Evolutionary conservation across 2,113 vertebrate species (phyloP).

Genomic region (Calonectris borealis): DNA sequence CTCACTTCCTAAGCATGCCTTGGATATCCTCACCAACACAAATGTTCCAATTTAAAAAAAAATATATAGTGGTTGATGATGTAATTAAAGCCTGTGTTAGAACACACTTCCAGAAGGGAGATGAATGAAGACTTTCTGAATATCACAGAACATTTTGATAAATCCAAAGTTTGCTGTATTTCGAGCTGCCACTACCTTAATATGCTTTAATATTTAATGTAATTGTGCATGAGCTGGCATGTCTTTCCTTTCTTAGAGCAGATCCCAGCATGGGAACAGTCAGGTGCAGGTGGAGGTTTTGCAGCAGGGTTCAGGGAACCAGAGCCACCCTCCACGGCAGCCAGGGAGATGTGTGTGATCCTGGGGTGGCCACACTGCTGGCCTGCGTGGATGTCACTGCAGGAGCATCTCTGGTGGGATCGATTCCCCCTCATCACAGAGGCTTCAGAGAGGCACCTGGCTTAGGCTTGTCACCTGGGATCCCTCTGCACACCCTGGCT

Average conservation of each 20-base stretch:
- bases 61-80: not conserved
- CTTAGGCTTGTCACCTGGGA: not conserved
- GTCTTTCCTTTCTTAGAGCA: not conserved
- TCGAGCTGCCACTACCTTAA: not conserved
- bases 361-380: not conserved
- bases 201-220: not conserved
- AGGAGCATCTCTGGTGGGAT: not conserved
- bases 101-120: not conserved
- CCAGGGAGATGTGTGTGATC: not conserved
- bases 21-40: not conserved
- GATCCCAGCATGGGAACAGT: not conserved
- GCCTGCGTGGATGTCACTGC: not conserved
- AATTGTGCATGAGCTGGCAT: not conserved
- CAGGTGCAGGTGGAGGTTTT: not conserved
- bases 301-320: not conserved
- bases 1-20: not conserved
- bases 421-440: not conserved
- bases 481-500: not conserved
- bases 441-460: not conserved
- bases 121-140: not conserved
- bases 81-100: not conserved
- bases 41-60: not conserved
- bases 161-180: not conserved
- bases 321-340: accelerated
- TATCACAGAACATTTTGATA: not conserved